Percentiles rank a stretch among this genome's conserved stretches.
These are phyloP conservation scores for Morinoia aosen DNA, from an alignment of 2,888 invertebrate species.

Conservation along the genomic window DNA sequence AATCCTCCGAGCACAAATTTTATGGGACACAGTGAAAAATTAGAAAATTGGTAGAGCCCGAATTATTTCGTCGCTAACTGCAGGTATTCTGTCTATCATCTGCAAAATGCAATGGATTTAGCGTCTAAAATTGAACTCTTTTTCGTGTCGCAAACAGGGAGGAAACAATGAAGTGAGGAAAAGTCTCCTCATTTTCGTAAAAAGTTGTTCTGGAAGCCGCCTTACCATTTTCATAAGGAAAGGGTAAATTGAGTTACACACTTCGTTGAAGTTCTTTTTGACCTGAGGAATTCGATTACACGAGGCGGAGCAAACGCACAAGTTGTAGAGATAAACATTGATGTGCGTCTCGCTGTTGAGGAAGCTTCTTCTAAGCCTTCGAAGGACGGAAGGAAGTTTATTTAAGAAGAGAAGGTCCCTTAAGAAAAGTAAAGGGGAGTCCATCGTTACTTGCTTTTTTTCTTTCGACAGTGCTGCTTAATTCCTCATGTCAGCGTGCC, in stretches of 20 bases:
- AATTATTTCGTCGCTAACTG: no score
- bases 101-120: neutral
- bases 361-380: neutral
- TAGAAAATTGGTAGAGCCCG: no score
- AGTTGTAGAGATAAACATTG: constrained; percentile 16
- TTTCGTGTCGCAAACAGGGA: neutral
- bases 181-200: neutral
- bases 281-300: constrained; percentile 13
- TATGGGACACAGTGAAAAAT: no score
- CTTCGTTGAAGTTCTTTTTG: neutral
- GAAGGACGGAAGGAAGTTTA: neutral
- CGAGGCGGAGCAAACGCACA: neutral
- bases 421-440: neutral
- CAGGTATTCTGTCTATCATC: neutral
- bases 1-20: no score
- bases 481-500: neutral
- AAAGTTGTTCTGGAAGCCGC: neutral
- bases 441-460: neutral
- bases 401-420: neutral
- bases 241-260: neutral
- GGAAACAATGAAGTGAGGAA: no score
- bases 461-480: neutral
- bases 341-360: neutral
- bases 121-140: neutral
- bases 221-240: neutral